Evolutionary conservation across 1,140 invertebrate species (phyloP).

Genomic region (Rhopalosiphum padi): DNA sequence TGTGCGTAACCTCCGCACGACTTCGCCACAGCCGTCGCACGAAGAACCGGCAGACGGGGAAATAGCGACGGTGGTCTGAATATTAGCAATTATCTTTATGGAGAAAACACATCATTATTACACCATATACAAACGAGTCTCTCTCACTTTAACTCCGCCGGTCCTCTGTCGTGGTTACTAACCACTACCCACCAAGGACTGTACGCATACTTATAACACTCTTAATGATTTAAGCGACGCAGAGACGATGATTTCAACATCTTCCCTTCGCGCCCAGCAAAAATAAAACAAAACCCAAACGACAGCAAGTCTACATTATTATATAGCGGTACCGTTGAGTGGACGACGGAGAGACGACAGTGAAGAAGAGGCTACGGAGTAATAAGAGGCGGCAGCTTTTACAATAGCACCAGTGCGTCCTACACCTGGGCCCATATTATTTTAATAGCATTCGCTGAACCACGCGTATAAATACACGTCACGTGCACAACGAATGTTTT

Average conservation of each 20-base stretch:
- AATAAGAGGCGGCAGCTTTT: neutral
- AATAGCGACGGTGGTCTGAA: neutral
- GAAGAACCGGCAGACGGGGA: too few species aligned
- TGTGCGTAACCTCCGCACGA: neutral
- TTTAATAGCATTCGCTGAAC: neutral
- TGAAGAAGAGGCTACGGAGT: too few species aligned
- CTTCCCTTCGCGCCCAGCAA: too few species aligned
- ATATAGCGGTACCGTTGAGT: too few species aligned
- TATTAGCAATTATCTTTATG: constrained; percentile 33
- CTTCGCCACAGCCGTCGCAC: neutral
- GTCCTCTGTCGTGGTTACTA: neutral
- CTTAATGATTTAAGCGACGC: neutral
- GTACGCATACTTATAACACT: too few species aligned
- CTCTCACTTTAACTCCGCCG: neutral
- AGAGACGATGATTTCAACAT: neutral
- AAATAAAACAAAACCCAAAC: too few species aligned
- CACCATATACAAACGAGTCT: neutral
- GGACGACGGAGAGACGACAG: too few species aligned
- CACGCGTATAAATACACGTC: neutral
- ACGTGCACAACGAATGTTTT: too few species aligned
- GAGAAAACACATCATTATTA: neutral
- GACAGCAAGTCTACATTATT: too few species aligned
- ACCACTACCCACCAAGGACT: neutral
- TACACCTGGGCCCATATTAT: neutral
- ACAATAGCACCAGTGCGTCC: neutral